These are phyloP conservation scores for Sabatieria punctata DNA, from an alignment of 2,888 invertebrate genomes.

Conservation along the genomic window DNA sequence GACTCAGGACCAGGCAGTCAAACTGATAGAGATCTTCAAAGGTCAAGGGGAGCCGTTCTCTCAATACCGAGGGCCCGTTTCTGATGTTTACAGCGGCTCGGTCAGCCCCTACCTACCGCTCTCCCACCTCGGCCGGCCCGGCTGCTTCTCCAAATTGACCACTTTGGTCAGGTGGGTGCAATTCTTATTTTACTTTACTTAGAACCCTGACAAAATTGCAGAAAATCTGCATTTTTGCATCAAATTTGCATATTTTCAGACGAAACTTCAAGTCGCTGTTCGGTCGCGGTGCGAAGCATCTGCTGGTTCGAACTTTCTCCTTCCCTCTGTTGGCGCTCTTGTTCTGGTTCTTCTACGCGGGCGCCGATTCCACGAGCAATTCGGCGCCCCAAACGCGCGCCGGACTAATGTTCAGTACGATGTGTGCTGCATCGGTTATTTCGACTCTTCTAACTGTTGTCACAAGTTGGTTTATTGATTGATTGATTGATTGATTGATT, in stretches of 20 bases:
- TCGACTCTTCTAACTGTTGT: slow-evolving; percentile 50
- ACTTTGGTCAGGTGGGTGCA: slow-evolving; percentile 4
- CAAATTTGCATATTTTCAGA: slow-evolving; percentile 3
- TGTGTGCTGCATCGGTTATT: slow-evolving; percentile 50
- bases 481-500: too few species aligned
- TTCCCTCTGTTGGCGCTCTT: slow-evolving; percentile 2
- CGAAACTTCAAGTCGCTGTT: background rate
- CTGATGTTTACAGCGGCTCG: slow-evolving; percentile 11
- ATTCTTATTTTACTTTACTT: background rate
- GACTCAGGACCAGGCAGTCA: slow-evolving; percentile 78
- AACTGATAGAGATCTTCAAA: slow-evolving; percentile 74
- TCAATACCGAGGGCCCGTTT: slow-evolving; percentile 39
- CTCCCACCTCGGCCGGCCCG: slow-evolving; percentile 6
- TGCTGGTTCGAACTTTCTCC: background rate
- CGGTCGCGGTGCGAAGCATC: background rate
- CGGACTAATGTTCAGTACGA: slow-evolving; percentile 51
- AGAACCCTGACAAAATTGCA: background rate
- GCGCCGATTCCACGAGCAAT: background rate
- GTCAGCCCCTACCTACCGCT: slow-evolving; percentile 4
- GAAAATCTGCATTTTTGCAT: background rate
- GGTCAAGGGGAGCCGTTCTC: slow-evolving; percentile 59
- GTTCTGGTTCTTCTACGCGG: slow-evolving; percentile 2
- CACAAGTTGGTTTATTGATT: too few species aligned
- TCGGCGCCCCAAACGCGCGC: slow-evolving; percentile 2
- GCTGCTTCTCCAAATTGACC: background rate